A percentile compares a stretch with the other conserved stretches of the same genome.
Evolutionary conservation across 2,888 invertebrate genomes (phyloP).

Genomic region (Nemoura dubitans): DNA sequence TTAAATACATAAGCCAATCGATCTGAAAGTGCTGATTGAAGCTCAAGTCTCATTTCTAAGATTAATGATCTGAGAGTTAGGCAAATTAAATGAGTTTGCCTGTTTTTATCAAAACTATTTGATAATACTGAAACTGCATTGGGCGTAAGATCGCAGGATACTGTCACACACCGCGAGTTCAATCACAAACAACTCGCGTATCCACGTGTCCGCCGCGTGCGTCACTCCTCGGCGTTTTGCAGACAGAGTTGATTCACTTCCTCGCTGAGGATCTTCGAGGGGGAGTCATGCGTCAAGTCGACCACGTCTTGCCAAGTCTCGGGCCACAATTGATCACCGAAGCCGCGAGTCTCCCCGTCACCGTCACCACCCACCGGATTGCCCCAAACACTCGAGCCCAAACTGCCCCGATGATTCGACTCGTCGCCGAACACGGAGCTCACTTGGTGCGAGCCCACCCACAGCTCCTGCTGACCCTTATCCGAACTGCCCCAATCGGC

Average conservation of each 20-base stretch:
- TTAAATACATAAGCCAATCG: neutral
- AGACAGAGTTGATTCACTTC: conserved; percentile 45
- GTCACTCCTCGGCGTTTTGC: conserved; percentile 42
- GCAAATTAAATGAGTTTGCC: conserved; percentile 1
- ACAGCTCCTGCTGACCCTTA: conserved; percentile 3
- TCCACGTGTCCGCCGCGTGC: neutral
- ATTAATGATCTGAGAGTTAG: neutral
- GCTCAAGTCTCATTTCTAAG: neutral
- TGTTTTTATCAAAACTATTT: neutral
- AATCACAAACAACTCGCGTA: neutral
- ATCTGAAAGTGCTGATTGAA: neutral
- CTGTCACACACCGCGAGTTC: neutral
- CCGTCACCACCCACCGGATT: conserved; percentile 19
- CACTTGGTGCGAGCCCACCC: neutral
- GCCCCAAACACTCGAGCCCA: conserved; percentile 29
- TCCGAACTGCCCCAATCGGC: conserved; percentile 17
- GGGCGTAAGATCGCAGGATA: neutral
- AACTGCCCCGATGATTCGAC: neutral
- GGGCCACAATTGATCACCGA: conserved; percentile 3
- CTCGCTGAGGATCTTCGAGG: conserved; percentile 41
- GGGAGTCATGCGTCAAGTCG: conserved; percentile 30
- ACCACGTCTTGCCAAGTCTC: conserved; percentile 21
- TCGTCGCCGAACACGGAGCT: neutral
- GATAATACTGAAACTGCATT: conserved; percentile 18
- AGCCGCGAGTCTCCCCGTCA: neutral